These are phyloP conservation scores for Macrobrachium nipponense DNA, from an alignment of 1,140 invertebrate species.

Conservation along the genomic window DNA sequence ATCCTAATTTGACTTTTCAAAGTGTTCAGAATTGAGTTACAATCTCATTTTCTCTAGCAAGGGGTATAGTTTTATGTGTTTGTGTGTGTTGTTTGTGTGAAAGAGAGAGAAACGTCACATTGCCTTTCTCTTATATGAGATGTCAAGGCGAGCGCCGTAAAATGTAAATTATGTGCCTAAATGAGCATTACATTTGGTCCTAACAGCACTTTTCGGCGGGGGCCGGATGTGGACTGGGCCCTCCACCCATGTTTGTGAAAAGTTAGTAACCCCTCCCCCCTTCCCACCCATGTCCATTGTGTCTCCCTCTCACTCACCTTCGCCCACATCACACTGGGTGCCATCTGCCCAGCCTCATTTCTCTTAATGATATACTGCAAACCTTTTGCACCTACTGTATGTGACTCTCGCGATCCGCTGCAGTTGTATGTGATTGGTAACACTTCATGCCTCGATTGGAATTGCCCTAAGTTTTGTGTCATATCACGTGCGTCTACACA, in stretches of 20 bases:
- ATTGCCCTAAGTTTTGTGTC: too few relatives aligned
- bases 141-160: constrained; percentile 38
- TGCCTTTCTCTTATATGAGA: background rate
- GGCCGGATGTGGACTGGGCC: constrained; percentile 55
- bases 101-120: background rate
- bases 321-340: background rate
- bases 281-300: background rate
- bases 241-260: constrained; percentile 60
- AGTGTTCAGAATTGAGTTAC: background rate
- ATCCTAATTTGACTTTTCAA: background rate
- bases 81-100: background rate
- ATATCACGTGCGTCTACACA: too few relatives aligned
- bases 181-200: constrained; percentile 40
- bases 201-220: constrained; percentile 35
- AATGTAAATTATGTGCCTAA: constrained; percentile 42
- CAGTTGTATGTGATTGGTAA: too few relatives aligned
- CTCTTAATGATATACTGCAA: background rate
- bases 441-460: too few relatives aligned
- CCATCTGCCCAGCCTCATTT: background rate
- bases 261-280: constrained; percentile 48
- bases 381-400: background rate
- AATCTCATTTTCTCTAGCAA: background rate
- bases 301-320: background rate
- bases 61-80: background rate
- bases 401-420: too few relatives aligned